Base-by-base conservation (phyloP, 1,140 invertebrate genomes). In the Drosophila erecta region DNA sequence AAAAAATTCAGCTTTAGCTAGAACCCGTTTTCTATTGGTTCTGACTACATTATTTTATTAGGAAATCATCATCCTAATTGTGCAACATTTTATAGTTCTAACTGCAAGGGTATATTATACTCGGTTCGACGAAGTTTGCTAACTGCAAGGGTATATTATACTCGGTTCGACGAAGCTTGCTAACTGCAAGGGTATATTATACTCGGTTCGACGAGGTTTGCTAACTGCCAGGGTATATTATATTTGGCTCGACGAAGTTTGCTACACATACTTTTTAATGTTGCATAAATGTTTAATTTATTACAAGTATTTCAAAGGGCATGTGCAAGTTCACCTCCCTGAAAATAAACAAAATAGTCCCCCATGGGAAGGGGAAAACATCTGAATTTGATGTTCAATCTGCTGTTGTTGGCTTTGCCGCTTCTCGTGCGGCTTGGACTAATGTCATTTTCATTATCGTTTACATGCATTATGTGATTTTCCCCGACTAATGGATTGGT, bases 391-490 rank as follows among this genome's bases (percentile, higher is more conserved):
- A 44, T 17, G 41, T 20, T 12, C 17, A 20, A 4, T 20, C 41
- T 44, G 17, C 20, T 44, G 35, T 41, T 38, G 44, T 44, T 70
- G 27, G 38, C 58, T 47, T 30, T 58, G 51, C 54, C 56, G 56
- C 49, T 85, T 62, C 51, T 44, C 57, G 57, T 74, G 75, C 56
- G 71, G 70, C 62, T 41, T 41, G 51, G 10, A 40, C 81, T 81
- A 85, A 81, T 86, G 81, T 65, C 77, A 70, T 85, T 85, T 86
- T 86, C 81, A 85, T 85, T 85, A 85, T 85, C 81, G 67, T 81
- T 81, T 77, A 81, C 81, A 85, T 85, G 81, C 81, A 85, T 85
- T 85, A 85, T 85, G 81, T 86, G 78, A 86, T 85, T 85, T 85
- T 75, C 73, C 56, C 56, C 24, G 37, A 81, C 85, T 85, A 85